Percentiles rank a stretch among this genome's conserved stretches.
Evolutionary conservation across 2,113 vertebrate genomes (phyloP).

Genomic region (Boulengeromyrus knoepffleri): DNA sequence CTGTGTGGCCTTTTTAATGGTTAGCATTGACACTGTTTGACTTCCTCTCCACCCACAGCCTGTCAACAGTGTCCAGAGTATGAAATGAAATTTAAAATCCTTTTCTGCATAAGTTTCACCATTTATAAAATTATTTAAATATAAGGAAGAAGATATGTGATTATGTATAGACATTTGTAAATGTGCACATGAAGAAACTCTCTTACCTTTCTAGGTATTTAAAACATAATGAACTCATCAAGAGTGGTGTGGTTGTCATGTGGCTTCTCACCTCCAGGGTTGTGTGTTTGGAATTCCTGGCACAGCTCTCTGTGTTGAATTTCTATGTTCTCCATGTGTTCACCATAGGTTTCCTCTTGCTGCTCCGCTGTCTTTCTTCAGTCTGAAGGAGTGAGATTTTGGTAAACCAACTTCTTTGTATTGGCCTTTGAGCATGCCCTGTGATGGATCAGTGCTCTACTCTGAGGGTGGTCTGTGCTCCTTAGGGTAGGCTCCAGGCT

Average conservation of each 20-base stretch:
- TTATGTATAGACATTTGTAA: not conserved
- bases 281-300: not conserved
- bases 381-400: not conserved
- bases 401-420: not conserved
- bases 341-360: not conserved
- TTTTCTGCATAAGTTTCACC: not conserved
- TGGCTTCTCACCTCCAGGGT: not conserved
- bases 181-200: not conserved
- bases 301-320: not conserved
- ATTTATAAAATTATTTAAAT: slow-evolving; percentile 34
- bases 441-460: not conserved
- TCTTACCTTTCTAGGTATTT: not conserved
- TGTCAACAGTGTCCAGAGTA: slow-evolving; percentile 63
- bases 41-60: slow-evolving; percentile 81
- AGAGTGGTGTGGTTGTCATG: not conserved
- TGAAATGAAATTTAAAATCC: not conserved
- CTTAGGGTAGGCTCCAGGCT: not conserved
- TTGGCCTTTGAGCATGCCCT: not conserved
- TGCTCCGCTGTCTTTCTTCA: not conserved
- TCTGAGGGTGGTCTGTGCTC: not conserved
- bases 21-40: slow-evolving; percentile 86
- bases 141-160: not conserved
- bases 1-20: slow-evolving; percentile 92
- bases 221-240: not conserved
- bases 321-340: not conserved